phyloP scores from a whole-genome alignment of 2,797 vertebrate species.

The Coluber constrictor region DNA sequence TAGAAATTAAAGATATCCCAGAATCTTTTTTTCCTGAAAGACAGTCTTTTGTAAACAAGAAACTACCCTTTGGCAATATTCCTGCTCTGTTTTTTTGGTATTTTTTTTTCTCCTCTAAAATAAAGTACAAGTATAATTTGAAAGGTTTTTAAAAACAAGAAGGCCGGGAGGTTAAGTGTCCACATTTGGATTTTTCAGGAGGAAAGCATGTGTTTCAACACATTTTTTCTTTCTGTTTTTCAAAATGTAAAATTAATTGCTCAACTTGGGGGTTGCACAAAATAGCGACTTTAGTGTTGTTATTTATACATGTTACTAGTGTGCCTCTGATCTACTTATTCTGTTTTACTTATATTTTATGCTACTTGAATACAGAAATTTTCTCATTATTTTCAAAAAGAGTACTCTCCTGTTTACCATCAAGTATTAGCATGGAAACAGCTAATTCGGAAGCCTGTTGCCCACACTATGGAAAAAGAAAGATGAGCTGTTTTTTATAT shows the following conservation, averaged over 20 bases:
- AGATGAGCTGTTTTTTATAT: neutral
- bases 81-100: neutral
- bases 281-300: neutral
- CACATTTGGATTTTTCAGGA: constrained; percentile 4
- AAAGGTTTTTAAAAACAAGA: constrained; percentile 15
- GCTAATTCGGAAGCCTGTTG: neutral
- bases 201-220: constrained; percentile 15
- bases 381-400: neutral
- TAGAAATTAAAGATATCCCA: neutral
- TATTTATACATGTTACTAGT: neutral
- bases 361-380: neutral
- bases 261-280: constrained; percentile 1
- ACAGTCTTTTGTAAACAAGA: neutral
- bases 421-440: neutral
- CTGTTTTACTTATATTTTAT: neutral
- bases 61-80: neutral
- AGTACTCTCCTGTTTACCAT: neutral
- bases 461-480: neutral
- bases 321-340: neutral
- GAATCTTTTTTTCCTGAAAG: neutral
- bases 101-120: neutral
- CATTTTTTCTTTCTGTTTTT: neutral
- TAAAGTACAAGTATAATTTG: neutral
- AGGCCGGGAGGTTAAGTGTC: constrained; percentile 13
- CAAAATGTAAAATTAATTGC: neutral